Conservation (phyloP, 2,113 vertebrate species). For the Tetraodon nigroviridis region DNA sequence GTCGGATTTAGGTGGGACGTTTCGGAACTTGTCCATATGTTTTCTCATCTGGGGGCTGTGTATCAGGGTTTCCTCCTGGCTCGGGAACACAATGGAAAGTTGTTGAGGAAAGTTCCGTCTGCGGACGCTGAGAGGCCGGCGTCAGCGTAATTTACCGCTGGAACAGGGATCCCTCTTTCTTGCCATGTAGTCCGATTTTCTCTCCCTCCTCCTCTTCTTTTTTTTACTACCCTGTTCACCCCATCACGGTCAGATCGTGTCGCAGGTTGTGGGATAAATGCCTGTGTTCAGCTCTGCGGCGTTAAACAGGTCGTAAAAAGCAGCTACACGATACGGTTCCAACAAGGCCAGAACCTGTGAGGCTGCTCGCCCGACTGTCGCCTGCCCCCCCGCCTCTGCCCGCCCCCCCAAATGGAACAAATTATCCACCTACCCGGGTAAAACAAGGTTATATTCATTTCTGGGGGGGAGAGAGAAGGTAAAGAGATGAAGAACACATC, state of each 20-base stretch:
- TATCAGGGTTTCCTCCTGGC: constrained; percentile 40
- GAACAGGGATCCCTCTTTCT: constrained; percentile 52
- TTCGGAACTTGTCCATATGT: constrained; percentile 11
- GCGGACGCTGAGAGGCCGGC: constrained; percentile 38
- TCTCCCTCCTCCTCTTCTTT: constrained; percentile 22
- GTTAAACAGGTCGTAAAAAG: constrained; percentile 73
- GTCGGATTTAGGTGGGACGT: constrained; percentile 13
- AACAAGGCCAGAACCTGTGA: constrained; percentile 60
- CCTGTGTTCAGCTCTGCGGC: constrained; percentile 58
- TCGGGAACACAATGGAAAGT: constrained; percentile 44
- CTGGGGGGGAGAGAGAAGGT: constrained; percentile 19
- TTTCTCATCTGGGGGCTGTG: constrained; percentile 11
- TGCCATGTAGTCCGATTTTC: constrained; percentile 60
- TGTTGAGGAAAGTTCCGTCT: constrained; percentile 42
- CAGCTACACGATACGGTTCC: constrained; percentile 59
- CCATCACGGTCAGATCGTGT: constrained; percentile 52
- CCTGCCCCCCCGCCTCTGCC: constrained; percentile 27
- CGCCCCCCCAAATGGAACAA: constrained; percentile 59
- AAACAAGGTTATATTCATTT: constrained; percentile 62
- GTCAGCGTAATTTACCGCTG: constrained; percentile 51
- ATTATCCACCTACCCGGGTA: constrained; percentile 47
- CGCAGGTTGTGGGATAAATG: constrained; percentile 48
- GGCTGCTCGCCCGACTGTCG: constrained; percentile 58
- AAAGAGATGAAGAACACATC: constrained; percentile 39
- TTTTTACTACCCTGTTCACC: constrained; percentile 51